These are phyloP conservation scores for Geodia barretti DNA, from an alignment of 37 sponge, comb jelly and placozoan species.

Conservation along the genomic window DNA sequence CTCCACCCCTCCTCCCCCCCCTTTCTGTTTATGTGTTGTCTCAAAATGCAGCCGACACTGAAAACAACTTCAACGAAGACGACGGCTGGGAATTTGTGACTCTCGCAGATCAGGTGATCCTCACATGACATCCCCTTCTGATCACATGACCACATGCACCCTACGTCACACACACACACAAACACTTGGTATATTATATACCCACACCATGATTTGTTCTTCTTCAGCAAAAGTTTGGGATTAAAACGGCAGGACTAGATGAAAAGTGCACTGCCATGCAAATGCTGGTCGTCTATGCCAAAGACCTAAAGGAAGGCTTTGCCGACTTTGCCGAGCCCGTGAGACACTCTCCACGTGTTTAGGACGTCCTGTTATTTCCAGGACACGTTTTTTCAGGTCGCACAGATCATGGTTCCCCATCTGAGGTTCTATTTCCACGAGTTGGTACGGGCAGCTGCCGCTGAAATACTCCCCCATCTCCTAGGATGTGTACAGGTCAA, in stretches of 20 bases:
- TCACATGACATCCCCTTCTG: conserved; percentile 6
- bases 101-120: conserved; percentile 87
- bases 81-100: conserved; percentile 99
- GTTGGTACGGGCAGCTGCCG: conserved; percentile 92
- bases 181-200: neutral
- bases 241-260: conserved; percentile 96
- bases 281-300: conserved; percentile 99
- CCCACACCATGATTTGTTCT: neutral
- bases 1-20: neutral
- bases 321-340: conserved; percentile 86
- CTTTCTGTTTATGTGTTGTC: neutral
- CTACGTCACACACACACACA: neutral
- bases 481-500: conserved; percentile 87
- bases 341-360: conserved; percentile 2
- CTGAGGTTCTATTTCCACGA: conserved; percentile 96
- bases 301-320: conserved; percentile 96
- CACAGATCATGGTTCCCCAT: conserved; percentile 92
- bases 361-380: neutral
- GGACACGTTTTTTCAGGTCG: conserved; percentile 41
- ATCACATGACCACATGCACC: neutral
- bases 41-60: conserved; percentile 78
- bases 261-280: conserved; percentile 99
- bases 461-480: conserved; percentile 92
- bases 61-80: conserved; percentile 79
- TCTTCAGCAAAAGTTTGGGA: conserved; percentile 92